Percentiles rank a stretch among this genome's conserved stretches.
Conservation (phyloP, 2,888 invertebrate species). For the Diarsia dahlii region DNA sequence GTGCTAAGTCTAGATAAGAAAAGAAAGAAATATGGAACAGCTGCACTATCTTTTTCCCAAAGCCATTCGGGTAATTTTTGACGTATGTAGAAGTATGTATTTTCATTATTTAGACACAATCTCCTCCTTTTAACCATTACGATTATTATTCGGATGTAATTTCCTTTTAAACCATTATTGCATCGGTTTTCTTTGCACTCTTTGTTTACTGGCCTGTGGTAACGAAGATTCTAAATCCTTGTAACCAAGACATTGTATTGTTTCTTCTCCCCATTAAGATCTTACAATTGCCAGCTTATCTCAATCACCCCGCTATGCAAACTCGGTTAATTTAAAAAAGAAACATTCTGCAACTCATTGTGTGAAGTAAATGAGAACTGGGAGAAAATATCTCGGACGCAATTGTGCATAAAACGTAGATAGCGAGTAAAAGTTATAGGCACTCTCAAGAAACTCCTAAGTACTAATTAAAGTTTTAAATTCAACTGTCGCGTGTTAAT, state of each 20-base stretch:
- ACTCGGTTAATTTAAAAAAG: slow-evolving; percentile 54
- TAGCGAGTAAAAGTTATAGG: slow-evolving; percentile 48
- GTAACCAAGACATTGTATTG: background rate
- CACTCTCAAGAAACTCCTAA: slow-evolving; percentile 44
- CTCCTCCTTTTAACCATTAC: no score
- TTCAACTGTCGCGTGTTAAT: slow-evolving; percentile 58
- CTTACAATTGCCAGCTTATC: slow-evolving; percentile 40
- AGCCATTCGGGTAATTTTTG: no score
- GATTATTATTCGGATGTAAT: background rate
- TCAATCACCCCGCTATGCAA: slow-evolving; percentile 21
- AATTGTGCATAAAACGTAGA: slow-evolving; percentile 54
- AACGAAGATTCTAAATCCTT: slow-evolving; percentile 8
- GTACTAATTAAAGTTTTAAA: slow-evolving; percentile 63
- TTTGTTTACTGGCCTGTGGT: slow-evolving; percentile 6
- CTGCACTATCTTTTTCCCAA: no score
- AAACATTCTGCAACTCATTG: slow-evolving; percentile 45
- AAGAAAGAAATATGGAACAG: no score
- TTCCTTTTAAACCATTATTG: background rate
- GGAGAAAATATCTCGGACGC: slow-evolving; percentile 49
- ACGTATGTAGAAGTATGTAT: no score
- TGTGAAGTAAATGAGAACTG: slow-evolving; percentile 44
- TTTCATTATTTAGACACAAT: no score
- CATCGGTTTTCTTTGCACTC: slow-evolving; percentile 14
- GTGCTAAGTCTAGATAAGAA: no score
- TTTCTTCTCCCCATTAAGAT: slow-evolving; percentile 28